A percentile compares a stretch with the other conserved stretches of the same genome.
Conservation (phyloP, 1,140 invertebrate genomes). For the Drosophila mayri region DNA sequence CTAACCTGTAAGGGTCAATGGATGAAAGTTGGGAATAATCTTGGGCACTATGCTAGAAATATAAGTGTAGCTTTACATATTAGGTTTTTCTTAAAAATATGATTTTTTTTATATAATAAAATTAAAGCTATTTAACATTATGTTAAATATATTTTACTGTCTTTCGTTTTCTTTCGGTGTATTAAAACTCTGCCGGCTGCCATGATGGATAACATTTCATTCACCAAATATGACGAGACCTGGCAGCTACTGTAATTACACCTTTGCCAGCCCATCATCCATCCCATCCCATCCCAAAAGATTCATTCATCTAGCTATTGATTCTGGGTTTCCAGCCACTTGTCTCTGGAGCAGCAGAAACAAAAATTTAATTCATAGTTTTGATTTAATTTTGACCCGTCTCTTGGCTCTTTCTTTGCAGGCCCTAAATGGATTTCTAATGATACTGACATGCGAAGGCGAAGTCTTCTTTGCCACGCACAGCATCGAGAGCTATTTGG, state of each 20-base stretch:
- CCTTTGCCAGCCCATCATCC: constrained; percentile 24
- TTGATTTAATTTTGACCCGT: constrained; percentile 72
- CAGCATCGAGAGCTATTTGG: constrained; percentile 99
- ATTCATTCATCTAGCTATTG: constrained; percentile 58
- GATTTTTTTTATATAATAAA: not conserved
- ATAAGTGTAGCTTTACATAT: not conserved
- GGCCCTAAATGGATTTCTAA: constrained; percentile 99
- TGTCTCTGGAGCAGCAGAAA: constrained; percentile 37
- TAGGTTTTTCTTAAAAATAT: not conserved
- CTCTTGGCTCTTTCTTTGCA: constrained; percentile 87
- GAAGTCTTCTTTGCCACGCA: constrained; percentile 99
- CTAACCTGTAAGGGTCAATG: constrained; percentile 18
- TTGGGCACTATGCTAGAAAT: not conserved
- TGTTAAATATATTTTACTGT: not conserved
- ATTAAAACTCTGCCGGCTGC: constrained; percentile 5
- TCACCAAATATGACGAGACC: constrained; percentile 40
- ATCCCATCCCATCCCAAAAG: constrained; percentile 9
- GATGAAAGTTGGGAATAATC: constrained; percentile 6
- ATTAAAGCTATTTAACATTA: not conserved
- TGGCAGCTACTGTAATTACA: constrained; percentile 53
- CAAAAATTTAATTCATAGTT: constrained; percentile 77
- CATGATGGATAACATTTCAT: constrained; percentile 56
- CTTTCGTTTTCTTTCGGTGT: not conserved
- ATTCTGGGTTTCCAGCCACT: constrained; percentile 39
- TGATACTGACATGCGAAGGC: constrained; percentile 98